phyloP scores from a whole-genome alignment of 2,888 invertebrate species.

The Ichneumoninae sp. region DNA sequence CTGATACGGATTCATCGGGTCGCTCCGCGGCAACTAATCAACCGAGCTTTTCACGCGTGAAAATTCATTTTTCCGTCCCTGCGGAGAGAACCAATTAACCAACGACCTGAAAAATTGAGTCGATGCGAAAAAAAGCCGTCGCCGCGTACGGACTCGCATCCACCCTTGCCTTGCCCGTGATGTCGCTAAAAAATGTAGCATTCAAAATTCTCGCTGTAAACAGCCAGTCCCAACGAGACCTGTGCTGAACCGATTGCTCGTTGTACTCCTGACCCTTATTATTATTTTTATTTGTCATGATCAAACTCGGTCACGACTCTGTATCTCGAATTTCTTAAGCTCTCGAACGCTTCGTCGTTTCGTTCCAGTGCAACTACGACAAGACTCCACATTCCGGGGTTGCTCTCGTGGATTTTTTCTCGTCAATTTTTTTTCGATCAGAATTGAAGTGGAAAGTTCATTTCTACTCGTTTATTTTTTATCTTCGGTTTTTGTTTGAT shows the following conservation, averaged over 20 bases:
- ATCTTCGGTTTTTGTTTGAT: neutral
- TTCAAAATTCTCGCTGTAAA: constrained; percentile 15
- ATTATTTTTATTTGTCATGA: neutral
- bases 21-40: constrained; percentile 34
- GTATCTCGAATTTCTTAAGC: neutral
- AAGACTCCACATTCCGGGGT: no score
- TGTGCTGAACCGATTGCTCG: constrained; percentile 28
- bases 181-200: constrained; percentile 15
- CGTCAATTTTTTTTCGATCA: neutral
- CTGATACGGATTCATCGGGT: constrained; percentile 18
- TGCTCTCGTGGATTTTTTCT: neutral
- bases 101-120: constrained; percentile 15
- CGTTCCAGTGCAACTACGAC: no score
- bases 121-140: neutral
- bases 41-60: constrained; percentile 48
- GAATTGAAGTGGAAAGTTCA: neutral
- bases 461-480: neutral
- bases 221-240: neutral
- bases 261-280: neutral
- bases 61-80: constrained; percentile 45
- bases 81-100: constrained; percentile 53
- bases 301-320: constrained; percentile 10
- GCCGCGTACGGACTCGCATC: neutral
- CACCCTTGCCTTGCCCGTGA: neutral
- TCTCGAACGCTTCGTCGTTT: neutral